Evolutionary conservation across 37 sponge, comb jelly and placozoan species (phyloP).

Genomic region (Mnemiopsis leidyi): DNA sequence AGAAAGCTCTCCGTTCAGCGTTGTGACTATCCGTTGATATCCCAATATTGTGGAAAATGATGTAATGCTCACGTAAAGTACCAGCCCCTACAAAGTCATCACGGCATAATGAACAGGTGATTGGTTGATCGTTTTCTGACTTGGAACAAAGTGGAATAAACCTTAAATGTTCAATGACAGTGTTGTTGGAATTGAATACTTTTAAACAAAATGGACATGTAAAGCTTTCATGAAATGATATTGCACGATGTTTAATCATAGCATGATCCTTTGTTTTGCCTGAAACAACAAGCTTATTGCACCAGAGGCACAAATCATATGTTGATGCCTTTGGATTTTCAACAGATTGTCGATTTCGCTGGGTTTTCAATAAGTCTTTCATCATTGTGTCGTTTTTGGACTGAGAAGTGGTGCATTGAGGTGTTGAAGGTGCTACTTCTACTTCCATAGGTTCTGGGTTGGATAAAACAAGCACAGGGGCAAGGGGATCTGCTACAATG

Average conservation of each 20-base stretch:
- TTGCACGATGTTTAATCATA: constrained; percentile 6
- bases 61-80: constrained; percentile 9
- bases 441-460: background rate
- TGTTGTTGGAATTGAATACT: constrained; percentile 16
- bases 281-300: constrained; percentile 8
- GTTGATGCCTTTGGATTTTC: background rate
- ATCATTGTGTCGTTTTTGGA: background rate
- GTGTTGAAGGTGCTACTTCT: background rate
- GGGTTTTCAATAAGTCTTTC: constrained; percentile 10
- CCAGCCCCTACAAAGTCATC: constrained; percentile 18
- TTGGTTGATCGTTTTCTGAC: background rate
- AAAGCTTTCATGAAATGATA: background rate
- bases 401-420: background rate
- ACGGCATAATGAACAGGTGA: constrained; percentile 9
- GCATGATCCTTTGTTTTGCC: constrained; percentile 13
- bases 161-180: background rate
- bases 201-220: constrained; percentile 17
- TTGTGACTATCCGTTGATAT: background rate
- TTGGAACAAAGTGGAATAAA: constrained; percentile 43
- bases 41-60: background rate
- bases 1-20: background rate
- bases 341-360: background rate
- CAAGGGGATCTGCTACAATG: background rate
- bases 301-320: constrained; percentile 32
- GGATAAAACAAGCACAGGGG: background rate